These are phyloP conservation scores for Symphodus melops DNA, from an alignment of 2,113 vertebrate genomes.

Conservation along the genomic window DNA sequence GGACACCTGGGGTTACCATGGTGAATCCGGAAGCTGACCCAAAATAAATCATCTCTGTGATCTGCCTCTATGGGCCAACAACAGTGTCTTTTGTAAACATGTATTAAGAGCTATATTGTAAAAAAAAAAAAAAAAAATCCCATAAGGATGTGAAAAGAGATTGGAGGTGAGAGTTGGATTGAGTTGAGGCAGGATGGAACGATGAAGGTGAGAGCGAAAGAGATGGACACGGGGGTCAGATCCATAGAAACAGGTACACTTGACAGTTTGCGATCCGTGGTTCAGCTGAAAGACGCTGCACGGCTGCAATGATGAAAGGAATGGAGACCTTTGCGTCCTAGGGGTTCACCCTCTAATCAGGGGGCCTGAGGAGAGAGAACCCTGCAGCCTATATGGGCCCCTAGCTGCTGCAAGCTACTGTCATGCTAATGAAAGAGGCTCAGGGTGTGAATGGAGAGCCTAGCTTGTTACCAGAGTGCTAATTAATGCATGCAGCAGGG, in stretches of 20 bases:
- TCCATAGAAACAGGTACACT: slow-evolving; percentile 78
- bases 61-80: slow-evolving; percentile 52
- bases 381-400: slow-evolving; percentile 72
- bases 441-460: slow-evolving; percentile 81
- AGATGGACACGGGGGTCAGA: slow-evolving; percentile 54
- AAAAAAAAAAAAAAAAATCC: slow-evolving; percentile 34
- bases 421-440: slow-evolving; percentile 84
- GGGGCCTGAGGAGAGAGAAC: slow-evolving; percentile 79
- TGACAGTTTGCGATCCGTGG: slow-evolving; percentile 77
- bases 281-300: slow-evolving; percentile 74
- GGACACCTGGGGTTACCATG: slow-evolving; percentile 72
- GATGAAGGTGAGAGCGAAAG: slow-evolving; percentile 60
- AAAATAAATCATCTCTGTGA: slow-evolving; percentile 60
- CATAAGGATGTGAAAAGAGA: slow-evolving; percentile 58
- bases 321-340: slow-evolving; percentile 72
- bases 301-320: slow-evolving; percentile 78
- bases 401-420: slow-evolving; percentile 76
- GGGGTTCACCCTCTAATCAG: slow-evolving; percentile 84
- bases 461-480: slow-evolving; percentile 82
- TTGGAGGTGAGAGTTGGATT: slow-evolving; percentile 63
- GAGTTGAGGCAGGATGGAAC: slow-evolving; percentile 51
- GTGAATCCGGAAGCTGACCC: slow-evolving; percentile 59
- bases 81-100: slow-evolving; percentile 64
- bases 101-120: slow-evolving; percentile 49
- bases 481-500: slow-evolving; percentile 82